Base-by-base conservation (phyloP, 2,888 invertebrate species). In the Podotricha telesiphe region DNA sequence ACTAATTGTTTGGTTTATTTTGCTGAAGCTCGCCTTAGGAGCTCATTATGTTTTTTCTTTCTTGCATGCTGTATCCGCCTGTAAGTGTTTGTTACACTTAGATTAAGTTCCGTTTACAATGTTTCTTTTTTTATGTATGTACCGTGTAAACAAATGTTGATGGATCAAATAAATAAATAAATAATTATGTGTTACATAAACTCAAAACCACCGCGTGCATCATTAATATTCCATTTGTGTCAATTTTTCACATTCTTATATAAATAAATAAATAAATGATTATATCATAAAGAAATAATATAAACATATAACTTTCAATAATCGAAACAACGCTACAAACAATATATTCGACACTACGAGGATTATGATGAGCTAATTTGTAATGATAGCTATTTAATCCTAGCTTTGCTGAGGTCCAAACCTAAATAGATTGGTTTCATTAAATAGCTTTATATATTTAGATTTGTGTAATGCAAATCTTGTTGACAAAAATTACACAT, bases 301-400 rank as follows among this genome's bases (percentile, higher is more conserved):
- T n/a, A 50, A 8, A 20, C 0, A 19, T 1, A 10, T 11, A 50
- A 5, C 6, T 5, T 22, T 59, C 45, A 42, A 28, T 59, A 28
- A 45, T 22, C 22, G 22, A 45, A 22, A 59, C 59, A 45, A 28
- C 11, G 10, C 28, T 59, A 59, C 17, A 45, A 42, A 20, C 19
- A 40, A 22, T 22, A 11, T 28, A 4, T 62, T 62, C 15, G 37
- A 62, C 47, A 48, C 45, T 48, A 48, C 11, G 15, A 13, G 37
- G 48, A 62, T 62, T 62, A 48, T 62, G 17, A 37, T 28, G 62
- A 59, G 48, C 19, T 62, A 62, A 62, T 62, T 62, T 62, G 48
- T 37, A 62, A 19, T 62, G 19, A 62, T 62, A 8, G 62, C 28
- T 34, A 19, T 62, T 48, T 47, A 62, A 62, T 47, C 62, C 62